Evolutionary conservation across 2,888 invertebrate species (phyloP).

Genomic region (Coenonympha glycerion): DNA sequence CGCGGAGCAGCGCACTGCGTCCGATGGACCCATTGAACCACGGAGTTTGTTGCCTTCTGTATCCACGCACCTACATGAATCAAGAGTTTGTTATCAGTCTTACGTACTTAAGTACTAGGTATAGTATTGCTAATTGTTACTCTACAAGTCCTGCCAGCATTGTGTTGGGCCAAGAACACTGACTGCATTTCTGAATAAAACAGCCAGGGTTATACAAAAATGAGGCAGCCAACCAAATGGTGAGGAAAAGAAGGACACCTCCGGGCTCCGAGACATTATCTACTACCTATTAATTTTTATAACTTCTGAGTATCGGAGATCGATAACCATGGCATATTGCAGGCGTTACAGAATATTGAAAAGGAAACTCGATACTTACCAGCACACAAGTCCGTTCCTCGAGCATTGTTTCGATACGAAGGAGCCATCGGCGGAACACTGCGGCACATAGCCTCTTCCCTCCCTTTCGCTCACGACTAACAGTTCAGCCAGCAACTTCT

Average conservation of each 20-base stretch:
- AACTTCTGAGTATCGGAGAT: too few species aligned
- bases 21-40: conserved; percentile 86
- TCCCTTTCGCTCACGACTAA: conserved; percentile 85
- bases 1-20: conserved; percentile 78
- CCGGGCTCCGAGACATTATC: too few species aligned
- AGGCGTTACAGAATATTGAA: not conserved
- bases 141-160: too few species aligned
- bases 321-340: too few species aligned
- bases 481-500: conserved; percentile 84
- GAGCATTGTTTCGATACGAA: conserved; percentile 87
- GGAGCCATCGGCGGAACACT: conserved; percentile 82
- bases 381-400: conserved; percentile 88
- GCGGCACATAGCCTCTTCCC: conserved; percentile 89
- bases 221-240: too few species aligned
- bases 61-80: conserved; percentile 80
- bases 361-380: conserved; percentile 60
- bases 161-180: too few species aligned
- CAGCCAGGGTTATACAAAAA: too few species aligned
- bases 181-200: too few species aligned
- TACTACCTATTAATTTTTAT: too few species aligned
- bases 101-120: too few species aligned
- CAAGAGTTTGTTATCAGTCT: not conserved
- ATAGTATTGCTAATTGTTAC: too few species aligned
- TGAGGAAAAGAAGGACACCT: not conserved
- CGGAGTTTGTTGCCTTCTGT: conserved; percentile 84